Conservation (phyloP, 2,888 invertebrate species). For the Dendrolimus houi region DNA sequence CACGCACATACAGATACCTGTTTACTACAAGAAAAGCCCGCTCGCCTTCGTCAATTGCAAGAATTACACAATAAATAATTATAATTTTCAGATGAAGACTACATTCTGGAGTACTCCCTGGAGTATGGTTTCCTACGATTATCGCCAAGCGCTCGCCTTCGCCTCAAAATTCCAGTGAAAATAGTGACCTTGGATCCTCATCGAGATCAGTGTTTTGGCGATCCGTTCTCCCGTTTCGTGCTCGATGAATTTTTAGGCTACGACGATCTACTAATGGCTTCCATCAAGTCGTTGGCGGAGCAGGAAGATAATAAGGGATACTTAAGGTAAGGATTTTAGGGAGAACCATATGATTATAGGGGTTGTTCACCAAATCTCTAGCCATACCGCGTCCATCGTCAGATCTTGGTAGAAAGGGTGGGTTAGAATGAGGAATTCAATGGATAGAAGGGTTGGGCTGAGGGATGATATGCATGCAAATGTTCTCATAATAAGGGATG, state of each 20-base stretch:
- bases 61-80: conserved; percentile 1
- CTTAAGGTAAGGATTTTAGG: conserved; percentile 75
- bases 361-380: no score
- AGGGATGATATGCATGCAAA: no score
- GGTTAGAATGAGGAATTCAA: no score
- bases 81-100: conserved; percentile 85
- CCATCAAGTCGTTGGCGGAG: conserved; percentile 95
- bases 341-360: no score
- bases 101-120: conserved; percentile 97
- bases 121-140: conserved; percentile 97
- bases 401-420: no score
- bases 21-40: no score
- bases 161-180: conserved; percentile 93
- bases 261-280: conserved; percentile 97
- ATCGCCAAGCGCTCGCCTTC: conserved; percentile 89
- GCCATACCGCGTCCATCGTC: no score
- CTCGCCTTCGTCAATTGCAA: no score
- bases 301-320: conserved; percentile 98
- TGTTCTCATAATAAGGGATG: no score
- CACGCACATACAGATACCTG: no score
- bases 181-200: conserved; percentile 91
- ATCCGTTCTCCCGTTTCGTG: conserved; percentile 91
- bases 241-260: conserved; percentile 96
- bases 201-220: conserved; percentile 95
- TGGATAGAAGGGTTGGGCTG: no score